A percentile compares a stretch with the other conserved stretches of the same genome.
Conservation (phyloP, 2,113 vertebrate genomes). For the Microcebus ravelobensis region DNA sequence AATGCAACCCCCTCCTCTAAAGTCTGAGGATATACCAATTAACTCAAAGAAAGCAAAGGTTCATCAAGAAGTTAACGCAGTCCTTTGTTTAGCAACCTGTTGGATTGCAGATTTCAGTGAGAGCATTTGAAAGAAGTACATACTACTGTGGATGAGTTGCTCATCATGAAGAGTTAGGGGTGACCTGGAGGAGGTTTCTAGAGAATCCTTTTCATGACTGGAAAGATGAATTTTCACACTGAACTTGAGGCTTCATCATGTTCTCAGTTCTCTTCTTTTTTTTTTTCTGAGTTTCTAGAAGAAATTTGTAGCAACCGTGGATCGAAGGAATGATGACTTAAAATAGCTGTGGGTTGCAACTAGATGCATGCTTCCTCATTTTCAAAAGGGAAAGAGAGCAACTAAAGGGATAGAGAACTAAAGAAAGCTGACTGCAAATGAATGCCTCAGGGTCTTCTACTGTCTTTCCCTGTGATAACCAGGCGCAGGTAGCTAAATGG, state of each 20-base stretch:
- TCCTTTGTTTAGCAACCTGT: background rate
- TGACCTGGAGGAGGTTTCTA: background rate
- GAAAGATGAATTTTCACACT: background rate
- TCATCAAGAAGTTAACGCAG: background rate
- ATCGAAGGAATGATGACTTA: background rate
- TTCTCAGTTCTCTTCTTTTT: background rate
- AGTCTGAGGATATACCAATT: background rate
- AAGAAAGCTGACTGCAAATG: background rate
- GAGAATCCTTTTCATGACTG: background rate
- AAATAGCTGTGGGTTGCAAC: background rate
- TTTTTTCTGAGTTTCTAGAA: background rate
- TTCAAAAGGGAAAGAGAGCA: background rate
- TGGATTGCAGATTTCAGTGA: background rate
- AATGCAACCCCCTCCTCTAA: background rate
- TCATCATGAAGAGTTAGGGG: background rate
- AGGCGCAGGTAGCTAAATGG: background rate
- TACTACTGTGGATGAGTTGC: background rate
- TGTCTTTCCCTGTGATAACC: background rate
- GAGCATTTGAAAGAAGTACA: background rate
- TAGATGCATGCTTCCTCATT: background rate
- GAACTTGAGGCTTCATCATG: background rate
- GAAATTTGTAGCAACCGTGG: background rate
- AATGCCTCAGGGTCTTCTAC: background rate
- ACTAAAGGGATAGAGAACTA: background rate
- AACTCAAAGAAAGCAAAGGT: slow-evolving; percentile 35